A percentile compares a stretch with the other conserved stretches of the same genome.
phyloP scores from a whole-genome alignment of 2,888 invertebrate species.

The Dexiosoma caninum region DNA sequence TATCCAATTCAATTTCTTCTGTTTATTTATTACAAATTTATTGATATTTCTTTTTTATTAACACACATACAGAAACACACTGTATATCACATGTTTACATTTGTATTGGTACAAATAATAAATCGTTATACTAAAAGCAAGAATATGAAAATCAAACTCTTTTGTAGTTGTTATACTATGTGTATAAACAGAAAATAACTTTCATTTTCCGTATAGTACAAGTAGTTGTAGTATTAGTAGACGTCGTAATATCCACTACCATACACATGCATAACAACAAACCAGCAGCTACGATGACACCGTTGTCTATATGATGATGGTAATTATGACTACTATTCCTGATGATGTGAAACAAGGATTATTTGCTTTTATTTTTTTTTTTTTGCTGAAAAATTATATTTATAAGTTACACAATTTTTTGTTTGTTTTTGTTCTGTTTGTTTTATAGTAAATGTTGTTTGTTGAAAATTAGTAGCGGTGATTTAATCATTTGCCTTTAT shows the following conservation, averaged over 20 bases:
- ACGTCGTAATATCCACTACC: conserved; percentile 33
- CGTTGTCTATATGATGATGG: conserved; percentile 47
- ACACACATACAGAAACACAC: conserved; percentile 1
- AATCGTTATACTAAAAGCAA: conserved; percentile 14
- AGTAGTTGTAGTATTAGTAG: conserved; percentile 41
- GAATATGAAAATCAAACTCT: conserved; percentile 4
- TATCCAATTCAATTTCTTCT: neutral
- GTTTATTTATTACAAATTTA: conserved; percentile 15
- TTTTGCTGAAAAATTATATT: neutral
- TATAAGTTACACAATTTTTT: neutral
- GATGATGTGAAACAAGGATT: neutral
- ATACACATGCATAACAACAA: conserved; percentile 5
- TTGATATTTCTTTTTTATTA: conserved; percentile 25
- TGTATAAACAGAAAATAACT: conserved; percentile 50
- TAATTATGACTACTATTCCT: conserved; percentile 27
- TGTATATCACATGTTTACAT: neutral
- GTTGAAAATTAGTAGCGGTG: conserved; percentile 62
- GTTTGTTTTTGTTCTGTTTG: neutral
- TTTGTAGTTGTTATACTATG: conserved; percentile 4
- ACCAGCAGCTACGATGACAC: conserved; percentile 37
- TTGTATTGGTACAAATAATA: conserved; percentile 5
- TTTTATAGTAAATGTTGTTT: conserved; percentile 38
- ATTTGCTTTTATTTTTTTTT: neutral
- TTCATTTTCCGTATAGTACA: conserved; percentile 64
- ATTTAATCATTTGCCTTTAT: conserved; percentile 65